Evolutionary conservation across 2,888 invertebrate species (phyloP), one percentile per base, ranked within the genome.

Genomic region (Ormyrus rosae): DNA sequence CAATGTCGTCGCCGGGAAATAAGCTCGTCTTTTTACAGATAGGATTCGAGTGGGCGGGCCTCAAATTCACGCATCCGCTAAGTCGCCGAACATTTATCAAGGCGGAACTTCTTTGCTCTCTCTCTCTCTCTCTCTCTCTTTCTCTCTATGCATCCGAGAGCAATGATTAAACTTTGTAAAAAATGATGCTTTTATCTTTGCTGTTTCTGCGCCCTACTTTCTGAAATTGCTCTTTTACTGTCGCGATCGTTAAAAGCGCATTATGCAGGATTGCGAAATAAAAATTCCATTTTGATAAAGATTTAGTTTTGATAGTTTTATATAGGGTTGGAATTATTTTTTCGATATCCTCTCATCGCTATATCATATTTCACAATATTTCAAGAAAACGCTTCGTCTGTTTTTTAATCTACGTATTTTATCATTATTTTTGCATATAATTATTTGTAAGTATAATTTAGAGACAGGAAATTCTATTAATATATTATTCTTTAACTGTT

Each of bases 131-230:
- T 34, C 34, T 34, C 34, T 34, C 34, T 34, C 34, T 19, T 19
- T 34, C 34, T 34, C 34, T 34, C 34, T 34, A 58, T 60, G 74
- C 67, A 75, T 67, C 48, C 60, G 50, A 45, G 34, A 34, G 68
- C 68, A 76, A 76, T 76, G 75, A 68, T 76, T 68, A 76, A 76
- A 76, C 61, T 76, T 76, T 61, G 75, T 76, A 76, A 76, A 76
- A 76, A 76, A 76, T 68, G 68, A 68, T 76, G 75, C 75, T 75
- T 75, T 75, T 75, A 75, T 75, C 74, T 75, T 67, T 65, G 67
- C 74, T 60, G 51, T 67, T 75, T 58, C 74, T 60, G 60, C 75
- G 75, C 19, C 48, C 68, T 65, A 74, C 73, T 74, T 74, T 65
- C 56, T 69, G 65, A 74, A 74, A 74, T 74, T 65, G 65, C 73